phyloP scores from a whole-genome alignment of 2,113 vertebrate species.

The Pycnonotus jocosus region DNA sequence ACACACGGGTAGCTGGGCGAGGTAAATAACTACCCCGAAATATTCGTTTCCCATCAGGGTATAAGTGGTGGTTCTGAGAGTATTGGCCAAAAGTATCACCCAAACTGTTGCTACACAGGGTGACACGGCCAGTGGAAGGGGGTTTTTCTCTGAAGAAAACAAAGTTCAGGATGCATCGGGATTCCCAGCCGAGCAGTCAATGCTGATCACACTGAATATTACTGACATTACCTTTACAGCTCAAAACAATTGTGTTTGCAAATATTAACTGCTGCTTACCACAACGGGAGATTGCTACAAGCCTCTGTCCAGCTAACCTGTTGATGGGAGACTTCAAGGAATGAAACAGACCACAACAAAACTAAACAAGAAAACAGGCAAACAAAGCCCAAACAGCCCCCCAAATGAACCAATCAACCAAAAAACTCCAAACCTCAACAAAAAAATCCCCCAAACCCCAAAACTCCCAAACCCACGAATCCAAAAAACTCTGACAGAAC shows the following conservation, averaged over 20 bases:
- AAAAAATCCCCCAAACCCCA: rapidly evolving
- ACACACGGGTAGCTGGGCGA: rapidly evolving
- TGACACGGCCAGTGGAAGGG: background rate
- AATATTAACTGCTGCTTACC: background rate
- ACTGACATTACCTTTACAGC: background rate
- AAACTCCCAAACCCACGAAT: too few species aligned
- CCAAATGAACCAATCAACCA: background rate
- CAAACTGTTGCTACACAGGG: background rate
- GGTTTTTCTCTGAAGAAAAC: background rate
- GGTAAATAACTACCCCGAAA: background rate
- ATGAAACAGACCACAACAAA: background rate
- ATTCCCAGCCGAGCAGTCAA: background rate
- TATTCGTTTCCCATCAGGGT: background rate
- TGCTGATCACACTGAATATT: background rate
- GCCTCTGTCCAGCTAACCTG: rapidly evolving
- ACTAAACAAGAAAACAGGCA: background rate
- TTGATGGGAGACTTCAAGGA: background rate
- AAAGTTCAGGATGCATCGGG: background rate
- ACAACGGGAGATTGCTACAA: background rate
- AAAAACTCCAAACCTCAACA: background rate
- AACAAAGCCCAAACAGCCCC: background rate
- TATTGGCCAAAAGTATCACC: background rate
- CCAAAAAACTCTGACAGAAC: background rate
- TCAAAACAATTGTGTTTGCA: background rate
- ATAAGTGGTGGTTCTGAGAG: background rate